These are phyloP conservation scores for Nyctalus aviator DNA, from an alignment of 2,797 vertebrate species.

Conservation along the genomic window DNA sequence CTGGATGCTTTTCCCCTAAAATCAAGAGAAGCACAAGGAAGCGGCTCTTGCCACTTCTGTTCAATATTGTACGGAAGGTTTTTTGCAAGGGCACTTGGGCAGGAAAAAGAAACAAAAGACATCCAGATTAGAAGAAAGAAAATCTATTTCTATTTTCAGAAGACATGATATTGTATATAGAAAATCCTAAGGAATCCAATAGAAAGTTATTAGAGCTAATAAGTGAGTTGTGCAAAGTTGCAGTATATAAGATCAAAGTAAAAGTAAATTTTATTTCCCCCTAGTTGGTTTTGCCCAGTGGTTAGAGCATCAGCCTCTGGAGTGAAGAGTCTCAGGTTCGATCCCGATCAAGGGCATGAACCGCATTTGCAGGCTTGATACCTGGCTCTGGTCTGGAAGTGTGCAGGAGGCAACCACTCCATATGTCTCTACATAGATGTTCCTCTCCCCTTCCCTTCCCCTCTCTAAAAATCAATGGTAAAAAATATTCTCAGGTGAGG, in stretches of 20 bases:
- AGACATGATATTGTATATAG: not conserved
- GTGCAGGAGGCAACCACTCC: not conserved
- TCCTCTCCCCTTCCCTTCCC: not conserved
- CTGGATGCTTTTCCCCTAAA: not conserved
- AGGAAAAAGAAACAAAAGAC: conserved; percentile 5
- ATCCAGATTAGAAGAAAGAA: not conserved
- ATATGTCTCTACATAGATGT: not conserved
- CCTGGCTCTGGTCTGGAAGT: not conserved
- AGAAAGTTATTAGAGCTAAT: not conserved
- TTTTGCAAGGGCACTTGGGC: not conserved
- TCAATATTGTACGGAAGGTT: not conserved
- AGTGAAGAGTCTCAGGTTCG: not conserved
- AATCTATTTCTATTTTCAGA: not conserved
- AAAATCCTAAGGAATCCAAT: not conserved
- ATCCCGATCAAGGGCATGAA: not conserved
- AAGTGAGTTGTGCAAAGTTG: not conserved
- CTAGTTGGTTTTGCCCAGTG: not conserved
- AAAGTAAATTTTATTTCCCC: not conserved
- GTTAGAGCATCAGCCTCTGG: not conserved
- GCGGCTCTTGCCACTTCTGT: not conserved
- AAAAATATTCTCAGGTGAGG: not conserved
- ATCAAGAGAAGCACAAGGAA: not conserved
- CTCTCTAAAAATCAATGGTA: not conserved
- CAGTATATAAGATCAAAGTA: not conserved
- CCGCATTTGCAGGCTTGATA: not conserved